A percentile compares a stretch with the other conserved stretches of the same genome.
These are phyloP conservation scores for Drosophila neoperkinsi DNA, from an alignment of 2,888 invertebrate species.

Conservation along the genomic window DNA sequence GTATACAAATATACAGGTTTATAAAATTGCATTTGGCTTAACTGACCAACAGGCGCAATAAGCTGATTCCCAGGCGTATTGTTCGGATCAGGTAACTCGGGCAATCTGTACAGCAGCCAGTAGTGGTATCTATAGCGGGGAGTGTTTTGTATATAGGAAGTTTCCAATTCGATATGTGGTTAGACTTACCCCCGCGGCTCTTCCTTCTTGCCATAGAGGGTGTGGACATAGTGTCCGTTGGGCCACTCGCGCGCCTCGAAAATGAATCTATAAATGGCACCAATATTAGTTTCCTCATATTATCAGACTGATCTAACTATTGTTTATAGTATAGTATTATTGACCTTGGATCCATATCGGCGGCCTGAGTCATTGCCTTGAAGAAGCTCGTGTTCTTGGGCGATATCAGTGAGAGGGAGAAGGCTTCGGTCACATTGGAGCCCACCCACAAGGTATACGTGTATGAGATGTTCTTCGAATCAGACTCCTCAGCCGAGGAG, in stretches of 20 bases:
- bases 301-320: no score
- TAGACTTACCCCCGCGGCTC: conserved; percentile 84
- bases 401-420: conserved; percentile 91
- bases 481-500: conserved; percentile 85
- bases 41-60: conserved; percentile 94
- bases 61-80: conserved; percentile 94
- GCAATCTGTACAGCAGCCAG: conserved; percentile 94
- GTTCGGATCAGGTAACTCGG: conserved; percentile 91
- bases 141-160: background rate
- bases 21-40: background rate
- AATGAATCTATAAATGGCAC: conserved; percentile 86
- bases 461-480: conserved; percentile 89
- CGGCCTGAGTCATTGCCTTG: conserved; percentile 93
- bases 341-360: conserved; percentile 89
- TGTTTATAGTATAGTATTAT: background rate
- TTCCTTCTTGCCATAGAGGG: conserved; percentile 87
- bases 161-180: background rate
- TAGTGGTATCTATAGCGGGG: conserved; percentile 90
- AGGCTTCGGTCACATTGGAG: conserved; percentile 92
- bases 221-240: conserved; percentile 96
- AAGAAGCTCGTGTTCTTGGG: conserved; percentile 90
- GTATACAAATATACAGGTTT: background rate
- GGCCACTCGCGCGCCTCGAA: conserved; percentile 96
- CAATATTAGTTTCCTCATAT: background rate
- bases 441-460: conserved; percentile 96